These are phyloP conservation scores for Allygus modestus DNA, from an alignment of 2,888 invertebrate genomes.

Conservation along the genomic window DNA sequence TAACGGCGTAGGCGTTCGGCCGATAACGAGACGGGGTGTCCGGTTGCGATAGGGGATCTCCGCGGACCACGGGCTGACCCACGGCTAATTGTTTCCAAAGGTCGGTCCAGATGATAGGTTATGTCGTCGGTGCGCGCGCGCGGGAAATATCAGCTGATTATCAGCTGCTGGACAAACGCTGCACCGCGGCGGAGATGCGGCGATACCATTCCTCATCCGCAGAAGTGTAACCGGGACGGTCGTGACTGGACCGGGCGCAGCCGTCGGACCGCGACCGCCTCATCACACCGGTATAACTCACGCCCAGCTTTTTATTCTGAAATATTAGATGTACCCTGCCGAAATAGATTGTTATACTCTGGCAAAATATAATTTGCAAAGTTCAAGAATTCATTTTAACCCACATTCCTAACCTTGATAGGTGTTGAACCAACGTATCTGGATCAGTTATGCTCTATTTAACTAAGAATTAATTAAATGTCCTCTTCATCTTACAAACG, in stretches of 20 bases:
- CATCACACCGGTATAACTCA: slow-evolving; percentile 11
- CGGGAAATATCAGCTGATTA: background rate
- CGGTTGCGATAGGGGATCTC: slow-evolving; percentile 23
- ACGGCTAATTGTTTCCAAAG: slow-evolving; percentile 53
- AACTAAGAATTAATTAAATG: too few species aligned
- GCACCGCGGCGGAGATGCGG: background rate
- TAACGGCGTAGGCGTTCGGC: slow-evolving; percentile 19
- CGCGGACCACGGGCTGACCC: background rate
- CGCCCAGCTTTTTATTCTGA: background rate
- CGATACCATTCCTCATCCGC: slow-evolving; percentile 38
- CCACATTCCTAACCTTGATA: too few species aligned
- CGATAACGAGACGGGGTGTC: slow-evolving; percentile 22
- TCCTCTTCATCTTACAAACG: too few species aligned
- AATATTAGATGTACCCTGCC: background rate
- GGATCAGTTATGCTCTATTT: too few species aligned
- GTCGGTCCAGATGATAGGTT: slow-evolving; percentile 42
- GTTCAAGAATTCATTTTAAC: too few species aligned
- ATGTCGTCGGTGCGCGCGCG: background rate
- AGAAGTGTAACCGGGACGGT: slow-evolving; percentile 37
- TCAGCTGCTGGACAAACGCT: slow-evolving; percentile 9
- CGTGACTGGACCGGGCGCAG: slow-evolving; percentile 16
- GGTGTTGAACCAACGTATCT: too few species aligned
- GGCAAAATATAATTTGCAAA: too few species aligned
- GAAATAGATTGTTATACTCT: background rate
- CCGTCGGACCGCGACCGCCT: background rate